phyloP scores from a whole-genome alignment of 35 echinoderm and acorn worm species.

The Apostichopus parvimensis region DNA sequence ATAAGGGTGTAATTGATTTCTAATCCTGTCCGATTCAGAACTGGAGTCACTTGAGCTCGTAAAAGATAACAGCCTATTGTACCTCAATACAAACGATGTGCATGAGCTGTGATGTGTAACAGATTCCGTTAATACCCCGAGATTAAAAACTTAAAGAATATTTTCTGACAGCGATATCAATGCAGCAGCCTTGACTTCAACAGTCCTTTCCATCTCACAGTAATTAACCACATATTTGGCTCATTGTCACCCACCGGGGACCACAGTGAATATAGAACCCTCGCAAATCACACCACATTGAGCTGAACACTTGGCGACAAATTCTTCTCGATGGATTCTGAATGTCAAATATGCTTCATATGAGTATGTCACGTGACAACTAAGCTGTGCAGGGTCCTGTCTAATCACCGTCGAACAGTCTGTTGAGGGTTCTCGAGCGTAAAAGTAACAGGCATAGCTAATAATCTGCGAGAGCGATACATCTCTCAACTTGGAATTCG shows the following conservation, averaged over 20 bases:
- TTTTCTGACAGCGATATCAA: neutral
- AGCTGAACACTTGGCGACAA: neutral
- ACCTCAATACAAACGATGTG: neutral
- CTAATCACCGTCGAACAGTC: neutral
- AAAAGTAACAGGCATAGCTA: too few species aligned
- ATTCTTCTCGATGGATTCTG: neutral
- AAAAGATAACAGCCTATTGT: neutral
- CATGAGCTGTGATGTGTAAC: neutral
- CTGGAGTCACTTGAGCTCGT: neutral
- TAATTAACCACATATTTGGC: constrained; percentile 20
- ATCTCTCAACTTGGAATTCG: neutral
- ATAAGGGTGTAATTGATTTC: neutral
- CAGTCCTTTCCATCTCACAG: neutral
- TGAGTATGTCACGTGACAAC: neutral
- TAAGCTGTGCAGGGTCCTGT: neutral
- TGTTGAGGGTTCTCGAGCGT: neutral
- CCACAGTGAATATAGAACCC: neutral
- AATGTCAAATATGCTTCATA: constrained; percentile 23
- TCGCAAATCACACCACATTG: constrained; percentile 18
- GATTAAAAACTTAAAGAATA: neutral
- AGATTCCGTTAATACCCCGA: neutral
- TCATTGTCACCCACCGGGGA: constrained; percentile 31
- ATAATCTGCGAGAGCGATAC: too few species aligned
- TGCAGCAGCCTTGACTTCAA: constrained; percentile 10
- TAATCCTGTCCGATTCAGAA: neutral